phyloP scores from a whole-genome alignment of 2,888 invertebrate genomes.

The Psylliodes chrysocephalus region DNA sequence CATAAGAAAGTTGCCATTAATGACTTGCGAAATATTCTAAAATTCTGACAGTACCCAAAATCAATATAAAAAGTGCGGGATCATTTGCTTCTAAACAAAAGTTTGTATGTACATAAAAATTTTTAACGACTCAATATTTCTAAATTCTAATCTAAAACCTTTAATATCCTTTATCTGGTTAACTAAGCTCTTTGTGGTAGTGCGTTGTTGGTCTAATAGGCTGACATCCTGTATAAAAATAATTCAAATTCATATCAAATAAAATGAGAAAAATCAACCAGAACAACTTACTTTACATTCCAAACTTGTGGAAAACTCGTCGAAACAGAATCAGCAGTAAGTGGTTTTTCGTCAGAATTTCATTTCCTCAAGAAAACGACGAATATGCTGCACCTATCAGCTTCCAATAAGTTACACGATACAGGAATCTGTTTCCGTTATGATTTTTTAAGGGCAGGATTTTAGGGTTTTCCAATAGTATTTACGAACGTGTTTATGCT shows the following conservation, averaged over 20 bases:
- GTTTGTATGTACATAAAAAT: too few relatives aligned
- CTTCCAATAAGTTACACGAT: conserved; percentile 17
- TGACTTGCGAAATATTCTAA: too few relatives aligned
- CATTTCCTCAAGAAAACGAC: conserved; percentile 13
- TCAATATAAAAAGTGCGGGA: too few relatives aligned
- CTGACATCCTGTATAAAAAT: too few relatives aligned
- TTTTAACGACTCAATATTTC: too few relatives aligned
- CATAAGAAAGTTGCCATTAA: too few relatives aligned
- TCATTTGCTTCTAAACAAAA: too few relatives aligned
- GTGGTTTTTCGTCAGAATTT: conserved; percentile 11
- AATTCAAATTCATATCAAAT: background rate
- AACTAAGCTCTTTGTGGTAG: too few relatives aligned
- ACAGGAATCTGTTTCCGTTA: conserved; percentile 28
- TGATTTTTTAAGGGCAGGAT: conserved; percentile 19
- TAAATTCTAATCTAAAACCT: too few relatives aligned
- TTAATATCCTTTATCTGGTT: too few relatives aligned
- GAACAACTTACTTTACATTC: conserved; percentile 2
- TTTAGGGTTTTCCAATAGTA: conserved; percentile 25
- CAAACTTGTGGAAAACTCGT: background rate
- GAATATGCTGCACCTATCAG: conserved; percentile 1
- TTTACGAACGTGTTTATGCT: conserved; percentile 25
- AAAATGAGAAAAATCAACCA: background rate
- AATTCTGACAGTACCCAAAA: too few relatives aligned
- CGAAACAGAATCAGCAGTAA: background rate
- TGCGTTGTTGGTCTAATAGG: too few relatives aligned